Base-by-base conservation (phyloP, 2,888 invertebrate species). In the Caenorhabditis sinica region DNA sequence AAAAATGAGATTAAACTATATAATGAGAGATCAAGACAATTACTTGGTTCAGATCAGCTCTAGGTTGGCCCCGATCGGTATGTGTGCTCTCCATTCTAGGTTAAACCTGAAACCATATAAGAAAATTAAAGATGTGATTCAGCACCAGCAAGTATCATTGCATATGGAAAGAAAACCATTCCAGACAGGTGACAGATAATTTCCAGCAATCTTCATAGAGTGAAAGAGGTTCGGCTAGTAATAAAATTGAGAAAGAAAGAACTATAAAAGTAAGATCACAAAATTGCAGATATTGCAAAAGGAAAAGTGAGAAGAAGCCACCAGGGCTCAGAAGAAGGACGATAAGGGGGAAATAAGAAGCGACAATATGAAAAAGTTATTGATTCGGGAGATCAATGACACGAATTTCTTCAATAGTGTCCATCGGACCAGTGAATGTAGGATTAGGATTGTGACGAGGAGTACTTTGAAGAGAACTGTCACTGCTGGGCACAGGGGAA, bases 331-430 rank as follows among this genome's bases (percentile, higher is more conserved):
- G 5, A 28, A 33, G 45, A 58, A 53, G 20, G 49, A 40, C n/a
- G 40, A 74, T 40, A 25, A 13, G 65, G 15, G 17, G 43, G 51
- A 28, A 20, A 45, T 11, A 4, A 36, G n/a, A n/a, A n/a, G n/a
- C n/a, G n/a, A n/a, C 17, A 1, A 36, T 0, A 40, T 28, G 9
- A 25, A n/a, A 0, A 51, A 56, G 6, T 25, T 23, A 65, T 66
- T 80, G 23, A 2, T 63, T 33, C 17, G 80, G 13, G 17, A 66
- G 17, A 80, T 88, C 88, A n/a, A 83, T 71, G 11, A 88, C 88
- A 8, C 61, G 77, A 45, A 88, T 83, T 66, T 88, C 88, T 43
- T 88, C 88, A 25, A 88, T 86, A 13, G 73, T 77, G n/a, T 77
- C 72, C 33, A 86, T 83, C 15, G 43, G 45, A n/a, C 40, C 61